Conservation (phyloP, 2,113 vertebrate species). For the Ailurus styani region DNA sequence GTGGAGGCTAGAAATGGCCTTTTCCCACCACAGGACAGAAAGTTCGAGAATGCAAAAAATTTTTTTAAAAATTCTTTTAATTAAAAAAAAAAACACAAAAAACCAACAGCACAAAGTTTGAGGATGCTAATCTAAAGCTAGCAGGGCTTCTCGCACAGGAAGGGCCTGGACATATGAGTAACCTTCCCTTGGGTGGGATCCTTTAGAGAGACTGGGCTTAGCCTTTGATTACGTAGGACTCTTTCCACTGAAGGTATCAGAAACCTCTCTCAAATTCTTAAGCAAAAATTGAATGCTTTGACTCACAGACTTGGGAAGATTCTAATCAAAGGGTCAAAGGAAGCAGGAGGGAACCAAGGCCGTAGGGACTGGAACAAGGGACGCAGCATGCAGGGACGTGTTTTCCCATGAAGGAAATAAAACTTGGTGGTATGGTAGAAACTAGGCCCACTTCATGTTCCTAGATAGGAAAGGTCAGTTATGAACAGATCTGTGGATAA, state of each 20-base stretch:
- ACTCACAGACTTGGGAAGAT: background rate
- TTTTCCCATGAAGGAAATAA: background rate
- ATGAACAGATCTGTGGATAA: background rate
- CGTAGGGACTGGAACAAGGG: background rate
- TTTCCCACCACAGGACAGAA: background rate
- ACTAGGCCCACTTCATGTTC: background rate
- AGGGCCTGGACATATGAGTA: background rate
- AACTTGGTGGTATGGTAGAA: background rate
- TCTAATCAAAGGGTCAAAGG: background rate
- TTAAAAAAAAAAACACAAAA: background rate
- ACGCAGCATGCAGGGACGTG: background rate
- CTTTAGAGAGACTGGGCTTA: background rate
- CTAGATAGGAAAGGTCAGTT: background rate
- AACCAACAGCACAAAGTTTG: background rate
- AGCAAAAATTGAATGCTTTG: slow-evolving; percentile 4
- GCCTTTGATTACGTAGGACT: background rate
- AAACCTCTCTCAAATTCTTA: slow-evolving; percentile 24
- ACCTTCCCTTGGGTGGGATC: background rate
- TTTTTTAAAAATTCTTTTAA: too few relatives aligned
- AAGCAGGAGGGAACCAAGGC: background rate
- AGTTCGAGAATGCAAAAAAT: background rate
- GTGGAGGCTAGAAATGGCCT: background rate
- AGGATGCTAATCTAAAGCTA: background rate
- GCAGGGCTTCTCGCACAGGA: background rate
- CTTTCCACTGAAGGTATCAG: background rate